These are phyloP conservation scores for Charina bottae DNA, from an alignment of 2,113 vertebrate species.

Conservation along the genomic window DNA sequence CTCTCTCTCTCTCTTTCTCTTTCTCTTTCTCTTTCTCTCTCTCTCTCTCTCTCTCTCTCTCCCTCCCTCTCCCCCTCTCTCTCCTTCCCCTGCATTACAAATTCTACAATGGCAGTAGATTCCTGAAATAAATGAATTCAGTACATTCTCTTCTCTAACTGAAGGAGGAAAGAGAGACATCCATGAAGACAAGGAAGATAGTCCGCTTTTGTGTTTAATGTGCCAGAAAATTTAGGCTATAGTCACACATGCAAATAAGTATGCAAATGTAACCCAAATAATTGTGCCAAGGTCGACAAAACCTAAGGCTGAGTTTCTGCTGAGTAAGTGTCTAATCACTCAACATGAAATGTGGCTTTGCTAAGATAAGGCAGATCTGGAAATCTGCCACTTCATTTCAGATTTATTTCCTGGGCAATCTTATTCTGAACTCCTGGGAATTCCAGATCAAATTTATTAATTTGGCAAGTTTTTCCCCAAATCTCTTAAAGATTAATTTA, in stretches of 20 bases:
- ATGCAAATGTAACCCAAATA: slow-evolving; percentile 43
- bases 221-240: slow-evolving; percentile 57
- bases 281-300: slow-evolving; percentile 45
- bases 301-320: slow-evolving; percentile 45
- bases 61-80: not conserved
- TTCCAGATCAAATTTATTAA: slow-evolving; percentile 8
- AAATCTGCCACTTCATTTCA: slow-evolving; percentile 18
- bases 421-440: slow-evolving; percentile 22
- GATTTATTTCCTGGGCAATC: slow-evolving; percentile 27
- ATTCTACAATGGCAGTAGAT: too few relatives aligned
- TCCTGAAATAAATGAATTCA: not conserved
- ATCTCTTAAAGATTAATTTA: slow-evolving; percentile 37
- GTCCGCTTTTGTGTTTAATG: slow-evolving; percentile 46
- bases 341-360: slow-evolving; percentile 51
- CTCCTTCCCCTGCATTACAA: not conserved
- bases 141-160: not conserved
- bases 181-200: slow-evolving; percentile 30
- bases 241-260: slow-evolving; percentile 47
- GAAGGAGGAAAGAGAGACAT: slow-evolving; percentile 29
- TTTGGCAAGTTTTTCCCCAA: slow-evolving; percentile 38
- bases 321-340: slow-evolving; percentile 56
- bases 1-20: not conserved
- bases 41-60: not conserved
- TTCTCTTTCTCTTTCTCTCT: not conserved
- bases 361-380: slow-evolving; percentile 41